These are phyloP conservation scores for Porites evermanni DNA, from an alignment of 92 coral and sea anemone species.

Conservation along the genomic window DNA sequence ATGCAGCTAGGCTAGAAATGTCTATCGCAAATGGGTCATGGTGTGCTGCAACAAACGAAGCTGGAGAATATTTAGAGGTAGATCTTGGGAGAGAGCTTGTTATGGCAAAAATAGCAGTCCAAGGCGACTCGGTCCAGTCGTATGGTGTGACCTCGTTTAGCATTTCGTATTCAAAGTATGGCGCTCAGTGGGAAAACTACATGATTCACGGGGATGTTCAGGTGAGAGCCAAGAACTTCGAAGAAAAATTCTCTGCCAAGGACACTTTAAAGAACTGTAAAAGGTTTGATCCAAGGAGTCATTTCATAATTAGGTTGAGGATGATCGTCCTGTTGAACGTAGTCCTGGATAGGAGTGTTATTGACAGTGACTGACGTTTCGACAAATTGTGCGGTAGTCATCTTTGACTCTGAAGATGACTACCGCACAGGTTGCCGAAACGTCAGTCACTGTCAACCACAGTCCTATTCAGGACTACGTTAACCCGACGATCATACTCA, in stretches of 20 bases:
- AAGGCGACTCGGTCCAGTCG: slow-evolving; percentile 19
- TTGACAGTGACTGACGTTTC: too few relatives aligned
- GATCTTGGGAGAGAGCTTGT: slow-evolving; percentile 40
- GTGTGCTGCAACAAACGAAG: slow-evolving; percentile 21
- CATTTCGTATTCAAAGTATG: slow-evolving; percentile 8
- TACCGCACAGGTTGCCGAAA: too few relatives aligned
- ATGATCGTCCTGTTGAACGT: too few relatives aligned
- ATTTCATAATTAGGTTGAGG: too few relatives aligned
- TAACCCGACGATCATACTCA: too few relatives aligned
- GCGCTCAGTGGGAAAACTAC: slow-evolving; percentile 16
- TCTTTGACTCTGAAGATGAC: too few relatives aligned
- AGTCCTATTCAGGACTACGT: too few relatives aligned
- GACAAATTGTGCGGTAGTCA: too few relatives aligned
- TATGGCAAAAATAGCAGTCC: slow-evolving; percentile 50
- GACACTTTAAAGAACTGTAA: neutral
- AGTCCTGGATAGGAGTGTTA: too few relatives aligned
- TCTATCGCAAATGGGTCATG: slow-evolving; percentile 33
- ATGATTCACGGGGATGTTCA: neutral
- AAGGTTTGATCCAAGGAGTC: too few relatives aligned
- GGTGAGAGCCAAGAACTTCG: neutral
- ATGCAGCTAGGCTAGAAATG: slow-evolving; percentile 16
- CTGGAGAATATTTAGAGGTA: slow-evolving; percentile 42
- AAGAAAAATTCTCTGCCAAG: neutral
- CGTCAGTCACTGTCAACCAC: too few relatives aligned
- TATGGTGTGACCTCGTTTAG: slow-evolving; percentile 11